phyloP scores from a whole-genome alignment of 2,113 vertebrate species.

The Coryphaenoides rupestris region DNA sequence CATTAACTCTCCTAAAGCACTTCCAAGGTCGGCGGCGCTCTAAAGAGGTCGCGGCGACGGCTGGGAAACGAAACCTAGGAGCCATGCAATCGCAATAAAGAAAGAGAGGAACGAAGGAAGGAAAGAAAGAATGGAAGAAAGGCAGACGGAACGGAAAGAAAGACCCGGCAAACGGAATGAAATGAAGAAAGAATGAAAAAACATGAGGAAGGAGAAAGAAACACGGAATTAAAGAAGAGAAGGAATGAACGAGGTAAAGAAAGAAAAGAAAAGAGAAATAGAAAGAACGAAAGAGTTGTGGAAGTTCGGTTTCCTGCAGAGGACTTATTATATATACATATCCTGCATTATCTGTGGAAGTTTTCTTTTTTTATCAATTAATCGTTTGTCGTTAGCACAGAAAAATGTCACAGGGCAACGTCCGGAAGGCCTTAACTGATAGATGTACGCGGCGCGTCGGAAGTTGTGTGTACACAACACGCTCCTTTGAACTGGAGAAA shows the following conservation, averaged over 20 bases:
- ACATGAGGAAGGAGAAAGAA: background rate
- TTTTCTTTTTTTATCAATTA: too few species aligned
- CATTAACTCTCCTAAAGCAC: constrained; percentile 33
- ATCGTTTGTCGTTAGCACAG: too few species aligned
- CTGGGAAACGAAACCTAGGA: constrained; percentile 5
- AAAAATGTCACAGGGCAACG: too few species aligned
- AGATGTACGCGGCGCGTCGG: background rate
- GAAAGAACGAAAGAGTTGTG: too few species aligned
- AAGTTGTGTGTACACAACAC: constrained; percentile 7
- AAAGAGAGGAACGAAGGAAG: background rate
- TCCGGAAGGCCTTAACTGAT: background rate
- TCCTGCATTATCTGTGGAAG: too few species aligned
- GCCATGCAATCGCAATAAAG: background rate
- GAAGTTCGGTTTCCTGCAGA: too few species aligned
- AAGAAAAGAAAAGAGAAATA: too few species aligned
- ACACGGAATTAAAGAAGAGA: background rate
- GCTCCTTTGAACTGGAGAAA: background rate
- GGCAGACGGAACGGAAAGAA: background rate
- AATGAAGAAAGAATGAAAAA: background rate
- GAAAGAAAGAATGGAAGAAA: background rate
- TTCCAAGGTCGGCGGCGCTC: constrained; percentile 15
- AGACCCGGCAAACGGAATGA: background rate
- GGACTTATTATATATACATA: too few species aligned
- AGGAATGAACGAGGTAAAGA: too few species aligned
- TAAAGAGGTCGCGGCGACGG: constrained; percentile 7